These are phyloP conservation scores for Eulemur macaco DNA, from an alignment of 2,113 vertebrate species.

Conservation along the genomic window DNA sequence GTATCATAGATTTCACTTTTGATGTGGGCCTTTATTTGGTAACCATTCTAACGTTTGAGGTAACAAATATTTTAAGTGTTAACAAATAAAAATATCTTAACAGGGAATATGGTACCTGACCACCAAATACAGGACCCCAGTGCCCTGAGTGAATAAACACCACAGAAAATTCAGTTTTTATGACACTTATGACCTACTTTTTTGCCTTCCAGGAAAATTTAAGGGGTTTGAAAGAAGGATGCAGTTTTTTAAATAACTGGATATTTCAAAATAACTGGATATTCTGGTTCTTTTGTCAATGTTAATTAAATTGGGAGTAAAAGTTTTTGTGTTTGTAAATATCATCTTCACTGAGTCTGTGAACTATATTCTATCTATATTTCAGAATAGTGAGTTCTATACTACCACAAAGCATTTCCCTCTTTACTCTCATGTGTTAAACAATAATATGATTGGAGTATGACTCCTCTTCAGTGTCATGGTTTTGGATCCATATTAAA, in stretches of 20 bases:
- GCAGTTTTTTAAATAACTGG: background rate
- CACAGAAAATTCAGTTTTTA: background rate
- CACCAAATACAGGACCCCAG: background rate
- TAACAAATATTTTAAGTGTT: background rate
- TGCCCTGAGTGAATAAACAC: background rate
- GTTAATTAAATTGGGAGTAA: background rate
- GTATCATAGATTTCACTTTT: background rate
- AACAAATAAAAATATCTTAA: background rate
- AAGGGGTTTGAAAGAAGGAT: background rate
- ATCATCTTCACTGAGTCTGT: background rate
- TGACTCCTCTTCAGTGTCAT: background rate
- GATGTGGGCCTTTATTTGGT: background rate
- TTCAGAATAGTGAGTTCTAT: background rate
- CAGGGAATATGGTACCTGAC: background rate
- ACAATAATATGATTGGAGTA: background rate
- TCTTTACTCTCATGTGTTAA: background rate
- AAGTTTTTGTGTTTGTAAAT: background rate
- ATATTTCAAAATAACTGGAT: background rate
- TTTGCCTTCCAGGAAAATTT: background rate
- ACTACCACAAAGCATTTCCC: background rate
- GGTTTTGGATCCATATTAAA: background rate
- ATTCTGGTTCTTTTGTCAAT: background rate
- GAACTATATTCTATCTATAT: background rate
- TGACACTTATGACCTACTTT: no score
- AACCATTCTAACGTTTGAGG: background rate